Conservation (phyloP, 2,888 invertebrate species). For the Leptopilina drosophilae region DNA sequence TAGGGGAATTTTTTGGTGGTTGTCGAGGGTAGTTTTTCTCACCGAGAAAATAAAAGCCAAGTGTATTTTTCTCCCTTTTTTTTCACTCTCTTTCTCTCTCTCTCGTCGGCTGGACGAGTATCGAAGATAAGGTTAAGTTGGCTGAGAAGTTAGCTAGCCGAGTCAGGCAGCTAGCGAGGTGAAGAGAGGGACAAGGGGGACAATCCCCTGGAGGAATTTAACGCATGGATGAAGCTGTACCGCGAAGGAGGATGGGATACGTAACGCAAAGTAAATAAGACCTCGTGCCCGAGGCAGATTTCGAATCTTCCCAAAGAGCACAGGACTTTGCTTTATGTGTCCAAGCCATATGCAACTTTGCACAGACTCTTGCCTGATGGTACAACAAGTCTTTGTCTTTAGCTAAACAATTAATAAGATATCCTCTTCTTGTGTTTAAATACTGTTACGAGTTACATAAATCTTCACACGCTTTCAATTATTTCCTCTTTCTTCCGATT, state of each 20-base stretch:
- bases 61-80: conserved; percentile 15
- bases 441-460: conserved; percentile 13
- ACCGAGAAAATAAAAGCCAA: conserved; percentile 39
- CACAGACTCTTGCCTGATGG: not conserved
- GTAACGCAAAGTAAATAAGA: conserved; percentile 65
- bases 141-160: conserved; percentile 37
- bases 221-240: conserved; percentile 68
- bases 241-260: conserved; percentile 55
- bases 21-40: conserved; percentile 34
- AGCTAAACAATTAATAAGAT: conserved; percentile 19
- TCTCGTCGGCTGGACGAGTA: conserved; percentile 20
- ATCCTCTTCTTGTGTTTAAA: not conserved
- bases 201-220: conserved; percentile 68
- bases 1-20: conserved; percentile 30
- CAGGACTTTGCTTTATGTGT: conserved; percentile 42
- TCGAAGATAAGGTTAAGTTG: conserved; percentile 42
- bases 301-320: conserved; percentile 55
- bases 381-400: conserved; percentile 16
- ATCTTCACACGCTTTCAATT: conserved; percentile 43
- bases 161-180: conserved; percentile 13
- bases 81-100: not conserved
- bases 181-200: conserved; percentile 28
- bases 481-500: not conserved
- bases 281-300: conserved; percentile 54
- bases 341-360: conserved; percentile 29